Evolutionary conservation across 2,113 vertebrate species (phyloP).

Genomic region (Numenius arquata): DNA sequence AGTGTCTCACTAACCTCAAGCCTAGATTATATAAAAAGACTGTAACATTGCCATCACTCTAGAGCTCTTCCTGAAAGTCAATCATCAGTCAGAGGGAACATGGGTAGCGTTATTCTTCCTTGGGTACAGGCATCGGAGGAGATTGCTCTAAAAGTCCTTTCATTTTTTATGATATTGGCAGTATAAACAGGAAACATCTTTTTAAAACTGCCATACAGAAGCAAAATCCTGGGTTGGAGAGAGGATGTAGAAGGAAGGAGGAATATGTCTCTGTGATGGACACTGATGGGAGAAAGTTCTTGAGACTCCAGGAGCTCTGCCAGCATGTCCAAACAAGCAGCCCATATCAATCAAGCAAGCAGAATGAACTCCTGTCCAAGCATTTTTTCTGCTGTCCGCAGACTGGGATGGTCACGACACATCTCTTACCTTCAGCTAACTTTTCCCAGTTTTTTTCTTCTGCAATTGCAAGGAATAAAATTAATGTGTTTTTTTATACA

Average conservation of each 20-base stretch:
- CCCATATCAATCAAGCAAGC: neutral
- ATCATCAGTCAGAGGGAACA: neutral
- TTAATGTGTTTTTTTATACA: neutral
- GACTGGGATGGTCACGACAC: neutral
- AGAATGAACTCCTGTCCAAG: neutral
- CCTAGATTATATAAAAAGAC: neutral
- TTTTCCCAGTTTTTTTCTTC: neutral
- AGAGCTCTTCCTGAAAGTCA: neutral
- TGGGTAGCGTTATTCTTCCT: neutral
- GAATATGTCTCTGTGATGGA: rapidly evolving
- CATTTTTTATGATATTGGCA: neutral
- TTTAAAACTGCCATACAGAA: neutral
- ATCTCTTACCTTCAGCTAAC: neutral
- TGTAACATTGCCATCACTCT: neutral
- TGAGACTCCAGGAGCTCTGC: neutral
- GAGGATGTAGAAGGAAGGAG: neutral
- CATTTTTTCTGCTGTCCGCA: neutral
- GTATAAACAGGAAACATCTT: neutral
- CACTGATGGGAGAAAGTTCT: neutral
- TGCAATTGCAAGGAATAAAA: neutral
- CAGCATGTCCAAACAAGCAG: neutral
- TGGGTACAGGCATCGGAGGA: neutral
- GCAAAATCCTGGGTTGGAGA: neutral
- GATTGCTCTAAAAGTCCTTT: neutral
- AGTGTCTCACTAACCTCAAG: neutral